Base-by-base conservation (phyloP, 1,140 invertebrate species). In the Drosophila ironensis region DNA sequence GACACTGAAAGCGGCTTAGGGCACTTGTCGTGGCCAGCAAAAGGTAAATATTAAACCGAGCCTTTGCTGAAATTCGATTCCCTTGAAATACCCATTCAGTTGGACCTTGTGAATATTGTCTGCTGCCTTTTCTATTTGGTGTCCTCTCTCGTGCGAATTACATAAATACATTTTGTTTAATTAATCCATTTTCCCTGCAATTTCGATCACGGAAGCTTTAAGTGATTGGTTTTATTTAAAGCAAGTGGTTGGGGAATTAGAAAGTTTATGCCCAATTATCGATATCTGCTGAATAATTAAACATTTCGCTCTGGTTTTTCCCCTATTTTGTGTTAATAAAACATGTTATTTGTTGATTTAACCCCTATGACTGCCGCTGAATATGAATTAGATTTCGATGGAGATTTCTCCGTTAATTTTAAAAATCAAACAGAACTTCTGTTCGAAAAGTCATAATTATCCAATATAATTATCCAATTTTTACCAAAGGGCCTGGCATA, bases 1-100 rank as follows among this genome's bases (percentile, higher is more conserved):
- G 70, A 59, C 64, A 60, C 51, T 30, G 51, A 77, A 81, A 81
- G 51, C 77, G 52, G 78, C 72, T 81, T 81, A 84, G 52, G 48
- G 22, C 68, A 74, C 72, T 74, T 74, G 72, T 44, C 72, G 46
- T 41, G 17, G 33, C 50, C 51, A 33, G 28, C 24, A 45, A 72
- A 80, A 77, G 72, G 72, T 64, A 72, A 77, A 77, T 72, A 60
- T 77, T 69, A 60, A 77, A 63, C 50, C 52, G 59, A 16, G 33
- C 72, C 50, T 77, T 84, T 81, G 72, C 69, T 72, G 72, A 72
- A 60, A 70, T 82, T 81, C 56, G 60, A 56, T 45, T 47, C 30
- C n/a, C n/a, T n/a, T n/a, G n/a, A n/a, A n/a, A n/a, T n/a, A n/a
- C n/a, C n/a, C n/a, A n/a, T n/a, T n/a, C n/a, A n/a, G n/a, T n/a